Evolutionary conservation across 2,888 invertebrate genomes (phyloP).

Genomic region (Diabrotica balteata): DNA sequence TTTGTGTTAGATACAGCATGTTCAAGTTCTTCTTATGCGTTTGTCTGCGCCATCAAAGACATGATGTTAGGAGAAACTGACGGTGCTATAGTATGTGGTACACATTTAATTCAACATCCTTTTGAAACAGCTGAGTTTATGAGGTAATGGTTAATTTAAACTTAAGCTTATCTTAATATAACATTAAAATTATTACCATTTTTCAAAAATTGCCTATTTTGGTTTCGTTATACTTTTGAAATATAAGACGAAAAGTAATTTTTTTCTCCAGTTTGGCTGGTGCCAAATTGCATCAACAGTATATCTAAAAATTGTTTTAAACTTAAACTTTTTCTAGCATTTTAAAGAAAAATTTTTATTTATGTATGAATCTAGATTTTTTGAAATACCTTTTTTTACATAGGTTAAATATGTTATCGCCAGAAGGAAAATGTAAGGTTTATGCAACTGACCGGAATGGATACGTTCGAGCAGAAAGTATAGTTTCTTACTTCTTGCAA

Average conservation of each 20-base stretch:
- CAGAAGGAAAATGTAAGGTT: constrained; percentile 29
- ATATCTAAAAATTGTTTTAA: too few relatives aligned
- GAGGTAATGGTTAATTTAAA: background rate
- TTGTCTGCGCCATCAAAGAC: constrained; percentile 40
- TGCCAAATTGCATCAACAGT: too few relatives aligned
- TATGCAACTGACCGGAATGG: constrained; percentile 41
- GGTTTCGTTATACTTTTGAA: too few relatives aligned
- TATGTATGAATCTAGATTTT: too few relatives aligned
- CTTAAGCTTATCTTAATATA: too few relatives aligned
- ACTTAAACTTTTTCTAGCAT: too few relatives aligned
- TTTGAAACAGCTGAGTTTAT: constrained; percentile 39
- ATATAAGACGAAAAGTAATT: too few relatives aligned
- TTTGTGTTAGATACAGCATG: constrained; percentile 46
- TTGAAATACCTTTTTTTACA: too few relatives aligned
- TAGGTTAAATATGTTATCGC: constrained; percentile 34
- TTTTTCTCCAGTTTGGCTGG: too few relatives aligned
- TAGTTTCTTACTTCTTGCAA: constrained; percentile 60
- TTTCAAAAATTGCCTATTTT: too few relatives aligned
- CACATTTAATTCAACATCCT: constrained; percentile 40
- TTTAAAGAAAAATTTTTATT: too few relatives aligned
- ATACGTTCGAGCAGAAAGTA: constrained; percentile 58
- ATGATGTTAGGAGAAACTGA: constrained; percentile 34
- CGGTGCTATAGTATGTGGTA: constrained; percentile 36
- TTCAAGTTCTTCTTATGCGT: constrained; percentile 41
- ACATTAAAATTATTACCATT: too few relatives aligned